Conservation (phyloP, 37 sponge, comb jelly and placozoan genomes). For the Crambe crambe region DNA sequence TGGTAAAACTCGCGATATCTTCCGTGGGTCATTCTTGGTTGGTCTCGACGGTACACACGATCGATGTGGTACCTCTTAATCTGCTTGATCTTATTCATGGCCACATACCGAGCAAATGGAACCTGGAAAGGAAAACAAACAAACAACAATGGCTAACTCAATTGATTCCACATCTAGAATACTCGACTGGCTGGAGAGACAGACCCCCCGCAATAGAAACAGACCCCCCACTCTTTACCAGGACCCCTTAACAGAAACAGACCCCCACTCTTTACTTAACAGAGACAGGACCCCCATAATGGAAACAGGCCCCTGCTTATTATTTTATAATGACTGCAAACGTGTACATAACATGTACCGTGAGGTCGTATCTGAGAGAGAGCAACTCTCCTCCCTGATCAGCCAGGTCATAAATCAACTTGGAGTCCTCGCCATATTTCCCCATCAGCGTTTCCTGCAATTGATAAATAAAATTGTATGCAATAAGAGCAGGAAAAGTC, state of each 20-base stretch:
- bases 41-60: slow-evolving; percentile 94
- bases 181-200: too few relatives aligned
- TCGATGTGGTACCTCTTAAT: slow-evolving; percentile 98
- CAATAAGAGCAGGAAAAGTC: not conserved
- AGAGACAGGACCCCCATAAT: too few relatives aligned
- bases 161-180: too few relatives aligned
- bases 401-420: slow-evolving; percentile 95
- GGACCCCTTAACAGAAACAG: not conserved
- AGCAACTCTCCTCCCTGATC: slow-evolving; percentile 98
- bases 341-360: slow-evolving; percentile 81
- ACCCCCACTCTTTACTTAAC: too few relatives aligned
- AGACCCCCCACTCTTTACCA: not conserved
- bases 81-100: slow-evolving; percentile 92
- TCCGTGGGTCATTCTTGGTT: slow-evolving; percentile 94
- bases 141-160: not conserved
- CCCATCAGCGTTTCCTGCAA: slow-evolving; percentile 79
- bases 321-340: not conserved
- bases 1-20: slow-evolving; percentile 98
- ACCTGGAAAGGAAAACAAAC: slow-evolving; percentile 36
- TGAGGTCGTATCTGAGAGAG: slow-evolving; percentile 96
- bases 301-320: too few relatives aligned
- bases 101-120: slow-evolving; percentile 92
- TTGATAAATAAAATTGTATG: not conserved
- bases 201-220: too few relatives aligned
- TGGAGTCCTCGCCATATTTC: slow-evolving; percentile 99